These are phyloP conservation scores for Lophius piscatorius DNA, from an alignment of 2,113 vertebrate species.

Conservation along the genomic window DNA sequence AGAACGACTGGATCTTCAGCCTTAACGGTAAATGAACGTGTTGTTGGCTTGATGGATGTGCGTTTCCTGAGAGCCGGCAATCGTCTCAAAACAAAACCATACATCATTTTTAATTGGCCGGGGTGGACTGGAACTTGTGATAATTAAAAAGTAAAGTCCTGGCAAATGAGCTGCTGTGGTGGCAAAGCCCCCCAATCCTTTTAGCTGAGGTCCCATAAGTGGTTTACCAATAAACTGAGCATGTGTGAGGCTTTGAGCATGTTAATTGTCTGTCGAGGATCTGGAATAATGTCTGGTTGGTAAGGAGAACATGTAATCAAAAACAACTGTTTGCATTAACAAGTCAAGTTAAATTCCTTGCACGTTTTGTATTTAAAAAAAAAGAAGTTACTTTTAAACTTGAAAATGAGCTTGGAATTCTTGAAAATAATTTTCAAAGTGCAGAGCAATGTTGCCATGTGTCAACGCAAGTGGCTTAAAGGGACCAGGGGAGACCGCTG, in stretches of 20 bases:
- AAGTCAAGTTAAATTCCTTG: neutral
- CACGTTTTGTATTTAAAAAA: constrained; percentile 1
- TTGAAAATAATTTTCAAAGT: constrained; percentile 55
- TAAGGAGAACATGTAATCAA: constrained; percentile 11
- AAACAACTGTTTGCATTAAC: constrained; percentile 12
- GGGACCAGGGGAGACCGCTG: constrained; percentile 38
- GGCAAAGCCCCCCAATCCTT: constrained; percentile 58
- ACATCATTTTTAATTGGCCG: constrained; percentile 89
- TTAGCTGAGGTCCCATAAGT: constrained; percentile 69
- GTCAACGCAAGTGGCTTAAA: constrained; percentile 55
- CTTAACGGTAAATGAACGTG: constrained; percentile 75
- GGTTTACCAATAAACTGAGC: constrained; percentile 70
- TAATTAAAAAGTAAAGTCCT: constrained; percentile 76
- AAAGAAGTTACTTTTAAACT: constrained; percentile 48
- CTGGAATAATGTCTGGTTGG: constrained; percentile 16
- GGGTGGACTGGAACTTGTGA: constrained; percentile 69
- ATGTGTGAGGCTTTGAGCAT: constrained; percentile 36
- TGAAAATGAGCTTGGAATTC: constrained; percentile 32
- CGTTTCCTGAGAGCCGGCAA: constrained; percentile 67
- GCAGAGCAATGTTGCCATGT: constrained; percentile 63
- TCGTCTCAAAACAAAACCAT: constrained; percentile 78
- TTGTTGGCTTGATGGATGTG: constrained; percentile 79
- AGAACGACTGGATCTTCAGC: constrained; percentile 56
- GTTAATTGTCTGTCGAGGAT: constrained; percentile 24
- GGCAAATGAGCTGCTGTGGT: constrained; percentile 73